Conservation (phyloP, 64 coral and sea anemone genomes). For the Stylophora pistillata region DNA sequence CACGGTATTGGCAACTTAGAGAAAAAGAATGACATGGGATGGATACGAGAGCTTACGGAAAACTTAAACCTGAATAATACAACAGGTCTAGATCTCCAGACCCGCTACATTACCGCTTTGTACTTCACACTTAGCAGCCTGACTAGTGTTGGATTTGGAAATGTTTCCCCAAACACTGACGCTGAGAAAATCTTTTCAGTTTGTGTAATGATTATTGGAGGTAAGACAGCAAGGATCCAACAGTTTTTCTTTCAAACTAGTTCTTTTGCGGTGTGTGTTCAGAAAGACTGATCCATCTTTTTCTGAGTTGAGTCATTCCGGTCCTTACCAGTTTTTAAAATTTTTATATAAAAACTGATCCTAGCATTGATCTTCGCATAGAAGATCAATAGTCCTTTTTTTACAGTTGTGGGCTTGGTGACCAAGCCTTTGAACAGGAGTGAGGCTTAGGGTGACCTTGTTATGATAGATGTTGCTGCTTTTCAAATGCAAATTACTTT, state of each 20-base stretch:
- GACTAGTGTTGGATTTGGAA: slow-evolving; percentile 95
- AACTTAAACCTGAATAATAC: slow-evolving; percentile 21
- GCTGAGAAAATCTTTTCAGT: slow-evolving; percentile 92
- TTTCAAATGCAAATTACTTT: too few species aligned
- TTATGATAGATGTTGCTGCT: too few species aligned
- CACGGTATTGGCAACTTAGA: slow-evolving; percentile 81
- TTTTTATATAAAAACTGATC: too few species aligned
- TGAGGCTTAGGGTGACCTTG: too few species aligned
- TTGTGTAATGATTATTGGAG: slow-evolving; percentile 90
- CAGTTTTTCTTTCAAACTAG: not conserved
- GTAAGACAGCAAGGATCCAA: slow-evolving; percentile 33
- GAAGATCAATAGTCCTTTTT: too few species aligned
- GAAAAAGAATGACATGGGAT: slow-evolving; percentile 43
- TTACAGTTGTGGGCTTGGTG: too few species aligned
- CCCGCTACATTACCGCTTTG: slow-evolving; percentile 84
- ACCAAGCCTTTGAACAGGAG: too few species aligned
- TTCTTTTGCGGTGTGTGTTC: not conserved
- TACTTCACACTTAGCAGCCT: slow-evolving; percentile 92
- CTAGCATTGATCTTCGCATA: too few species aligned
- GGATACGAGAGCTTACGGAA: slow-evolving; percentile 60
- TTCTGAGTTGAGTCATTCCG: too few species aligned
- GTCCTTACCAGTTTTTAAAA: too few species aligned
- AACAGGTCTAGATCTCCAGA: slow-evolving; percentile 32
- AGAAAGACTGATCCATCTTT: too few species aligned
- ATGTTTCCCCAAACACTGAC: slow-evolving; percentile 91